phyloP scores from a whole-genome alignment of 2,113 vertebrate species.

The Apodemus sylvaticus region DNA sequence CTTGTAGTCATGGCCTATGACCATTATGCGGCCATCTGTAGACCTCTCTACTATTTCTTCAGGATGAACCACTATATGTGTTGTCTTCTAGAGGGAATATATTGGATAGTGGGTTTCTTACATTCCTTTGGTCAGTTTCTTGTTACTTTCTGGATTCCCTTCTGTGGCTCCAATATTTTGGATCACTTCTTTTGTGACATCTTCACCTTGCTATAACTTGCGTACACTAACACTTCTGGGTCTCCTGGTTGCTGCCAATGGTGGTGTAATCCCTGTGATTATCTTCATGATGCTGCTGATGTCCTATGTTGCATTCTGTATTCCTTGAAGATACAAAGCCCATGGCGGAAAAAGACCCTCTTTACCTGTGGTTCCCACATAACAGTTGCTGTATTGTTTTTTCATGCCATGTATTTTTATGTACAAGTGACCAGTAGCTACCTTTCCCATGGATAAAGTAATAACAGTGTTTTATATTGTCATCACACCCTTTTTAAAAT shows the following conservation, averaged over 20 bases:
- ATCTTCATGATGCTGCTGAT: neutral
- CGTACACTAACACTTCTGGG: neutral
- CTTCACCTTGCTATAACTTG: neutral
- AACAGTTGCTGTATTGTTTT: neutral
- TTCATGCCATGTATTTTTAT: neutral
- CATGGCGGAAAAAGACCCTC: neutral
- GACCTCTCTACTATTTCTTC: constrained; percentile 47
- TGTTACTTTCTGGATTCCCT: neutral
- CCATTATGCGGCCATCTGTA: constrained; percentile 46
- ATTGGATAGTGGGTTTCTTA: constrained; percentile 38
- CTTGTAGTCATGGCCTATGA: constrained; percentile 67
- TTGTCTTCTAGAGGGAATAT: neutral
- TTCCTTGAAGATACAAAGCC: neutral
- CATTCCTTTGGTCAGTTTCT: constrained; percentile 47
- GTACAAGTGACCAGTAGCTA: neutral
- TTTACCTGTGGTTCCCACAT: neutral
- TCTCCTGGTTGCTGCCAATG: constrained; percentile 7
- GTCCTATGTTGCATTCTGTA: neutral
- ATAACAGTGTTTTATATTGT: neutral
- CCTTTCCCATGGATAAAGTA: neutral
- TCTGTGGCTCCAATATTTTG: constrained; percentile 16
- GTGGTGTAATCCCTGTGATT: neutral
- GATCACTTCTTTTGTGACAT: constrained; percentile 23
- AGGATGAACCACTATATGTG: constrained; percentile 17
- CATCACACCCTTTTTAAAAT: neutral